A percentile compares a stretch with the other conserved stretches of the same genome.
Conservation (phyloP, 1,140 invertebrate genomes). For the Acromyrmex echinatior region DNA sequence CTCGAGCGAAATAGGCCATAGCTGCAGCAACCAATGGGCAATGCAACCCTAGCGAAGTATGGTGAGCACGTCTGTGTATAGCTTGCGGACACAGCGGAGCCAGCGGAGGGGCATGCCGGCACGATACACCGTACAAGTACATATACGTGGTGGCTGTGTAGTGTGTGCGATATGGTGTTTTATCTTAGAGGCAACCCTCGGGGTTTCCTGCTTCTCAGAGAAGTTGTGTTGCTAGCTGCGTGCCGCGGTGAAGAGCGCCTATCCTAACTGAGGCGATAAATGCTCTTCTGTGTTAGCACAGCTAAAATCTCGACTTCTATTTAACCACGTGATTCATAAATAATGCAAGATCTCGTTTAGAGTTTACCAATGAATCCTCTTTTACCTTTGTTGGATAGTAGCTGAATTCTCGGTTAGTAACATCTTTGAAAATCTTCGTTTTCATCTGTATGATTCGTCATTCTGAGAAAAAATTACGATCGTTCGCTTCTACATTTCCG, state of each 20-base stretch:
- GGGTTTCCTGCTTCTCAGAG: slow-evolving; percentile 71
- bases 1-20: slow-evolving; percentile 86
- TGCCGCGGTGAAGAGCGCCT: slow-evolving; percentile 74
- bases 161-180: slow-evolving; percentile 79
- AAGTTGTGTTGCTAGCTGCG: slow-evolving; percentile 70
- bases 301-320: slow-evolving; percentile 83
- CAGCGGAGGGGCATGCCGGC: slow-evolving; percentile 28
- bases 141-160: slow-evolving; percentile 65
- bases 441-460: background rate
- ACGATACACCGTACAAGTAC: slow-evolving; percentile 19
- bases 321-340: slow-evolving; percentile 84
- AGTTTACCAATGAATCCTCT: slow-evolving; percentile 52
- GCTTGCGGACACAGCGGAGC: slow-evolving; percentile 40
- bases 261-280: slow-evolving; percentile 80
- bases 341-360: slow-evolving; percentile 77
- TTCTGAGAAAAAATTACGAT: background rate
- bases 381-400: background rate
- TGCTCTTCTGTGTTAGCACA: slow-evolving; percentile 70
- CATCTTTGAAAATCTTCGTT: background rate
- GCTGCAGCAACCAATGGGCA: slow-evolving; percentile 85
- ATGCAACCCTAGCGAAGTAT: slow-evolving; percentile 79
- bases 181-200: slow-evolving; percentile 72
- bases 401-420: background rate
- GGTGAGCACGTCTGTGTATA: slow-evolving; percentile 55
- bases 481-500: background rate